Base-by-base conservation (phyloP, 2,113 vertebrate genomes). In the human region DNA sequence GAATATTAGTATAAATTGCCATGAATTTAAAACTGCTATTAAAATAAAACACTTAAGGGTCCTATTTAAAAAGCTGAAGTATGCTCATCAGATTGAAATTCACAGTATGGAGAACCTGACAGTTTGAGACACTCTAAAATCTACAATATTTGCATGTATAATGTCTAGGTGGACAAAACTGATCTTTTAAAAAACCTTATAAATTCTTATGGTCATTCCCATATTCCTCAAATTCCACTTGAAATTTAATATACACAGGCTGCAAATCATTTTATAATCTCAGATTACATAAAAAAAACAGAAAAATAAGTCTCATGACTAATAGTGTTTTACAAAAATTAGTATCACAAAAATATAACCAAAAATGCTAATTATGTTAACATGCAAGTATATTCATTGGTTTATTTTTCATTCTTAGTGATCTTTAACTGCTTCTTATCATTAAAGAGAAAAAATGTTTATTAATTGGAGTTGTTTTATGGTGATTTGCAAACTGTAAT, bases 11-110 rank as follows among this genome's bases (percentile, higher is more conserved):
- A 40, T 68, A 96, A 98, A 40, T 18, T 57, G 43, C 8, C 2
- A 1, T 0, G 88, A 89, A 25, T 94, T 22, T 43, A 6, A 81
- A 79, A 73, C 96, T 93, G 59, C 40, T 76, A 68, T 93, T 94
- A 76, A 98, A 98, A 96, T 93, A 87, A 97, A 98, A 52, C 92
- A 25, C 72, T 94, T 66, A 52, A 14, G 40, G 84, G 57, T 23
- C 78, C 30, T 79, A 2, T 72, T 96, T 97, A 93, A 97, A 64
- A 94, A 96, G 40, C 23, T 92, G 6, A 18, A 95, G 12, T 86
- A n/a, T 43, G 11, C 5, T 95, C 84, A 95, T 96, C 92, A 97
- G 59, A 96, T 97, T 97, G 89, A 95, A 94, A 97, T 97, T 96
- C 73, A 93, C 64, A 96, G 79, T 61, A 27, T 52, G 66, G 94